phyloP scores from a whole-genome alignment of 2,797 vertebrate genomes.

The Melanotaenia nigrans region DNA sequence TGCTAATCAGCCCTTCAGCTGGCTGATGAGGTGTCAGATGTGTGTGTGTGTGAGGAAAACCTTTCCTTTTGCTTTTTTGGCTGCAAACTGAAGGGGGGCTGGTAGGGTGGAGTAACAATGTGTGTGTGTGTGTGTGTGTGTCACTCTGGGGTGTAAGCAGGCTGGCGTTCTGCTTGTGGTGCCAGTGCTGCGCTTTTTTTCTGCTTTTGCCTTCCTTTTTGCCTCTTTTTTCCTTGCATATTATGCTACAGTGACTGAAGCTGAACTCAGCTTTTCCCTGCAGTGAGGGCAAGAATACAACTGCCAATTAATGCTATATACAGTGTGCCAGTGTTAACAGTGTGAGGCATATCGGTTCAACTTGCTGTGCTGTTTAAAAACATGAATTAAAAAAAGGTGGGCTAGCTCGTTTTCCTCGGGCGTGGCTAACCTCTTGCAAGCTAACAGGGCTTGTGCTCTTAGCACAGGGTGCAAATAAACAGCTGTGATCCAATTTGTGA shows the following conservation, averaged over 20 bases:
- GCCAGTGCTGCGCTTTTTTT: slow-evolving; percentile 74
- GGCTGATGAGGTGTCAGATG: slow-evolving; percentile 78
- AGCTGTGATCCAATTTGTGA: slow-evolving; percentile 75
- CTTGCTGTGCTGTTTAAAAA: slow-evolving; percentile 43
- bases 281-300: slow-evolving; percentile 73
- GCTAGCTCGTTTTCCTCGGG: slow-evolving; percentile 49
- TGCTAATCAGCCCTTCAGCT: slow-evolving; percentile 78
- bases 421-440: slow-evolving; percentile 49
- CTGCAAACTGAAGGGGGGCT: slow-evolving; percentile 73
- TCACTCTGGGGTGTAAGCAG: slow-evolving; percentile 76
- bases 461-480: slow-evolving; percentile 52
- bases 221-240: slow-evolving; percentile 65
- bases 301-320: slow-evolving; percentile 75
- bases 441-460: slow-evolving; percentile 44
- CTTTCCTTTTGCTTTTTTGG: slow-evolving; percentile 74
- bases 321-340: slow-evolving; percentile 69
- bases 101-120: slow-evolving; percentile 64
- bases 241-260: slow-evolving; percentile 76
- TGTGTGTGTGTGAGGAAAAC: slow-evolving; percentile 46
- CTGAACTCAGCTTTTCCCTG: slow-evolving; percentile 74
- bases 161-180: slow-evolving; percentile 73
- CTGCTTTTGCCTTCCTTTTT: slow-evolving; percentile 54
- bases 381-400: slow-evolving; percentile 37
- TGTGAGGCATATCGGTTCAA: slow-evolving; percentile 60
- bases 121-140: slow-evolving; percentile 60